Evolutionary conservation across 2,113 vertebrate genomes (phyloP), one percentile per base, ranked within the genome.

Genomic region (Cyprinodon tularosa): DNA sequence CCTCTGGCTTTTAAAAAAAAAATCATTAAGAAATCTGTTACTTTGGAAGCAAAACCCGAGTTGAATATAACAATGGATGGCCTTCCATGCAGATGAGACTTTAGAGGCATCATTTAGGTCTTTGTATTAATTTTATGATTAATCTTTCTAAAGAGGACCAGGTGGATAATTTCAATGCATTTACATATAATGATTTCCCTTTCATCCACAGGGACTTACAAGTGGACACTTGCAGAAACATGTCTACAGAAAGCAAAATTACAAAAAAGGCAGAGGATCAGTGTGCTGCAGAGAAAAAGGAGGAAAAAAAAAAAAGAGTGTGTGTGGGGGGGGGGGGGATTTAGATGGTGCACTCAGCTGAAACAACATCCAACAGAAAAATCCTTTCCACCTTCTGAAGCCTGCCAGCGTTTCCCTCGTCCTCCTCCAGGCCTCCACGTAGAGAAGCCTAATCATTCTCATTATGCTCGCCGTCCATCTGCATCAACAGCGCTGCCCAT

Each of bases 401-500:
- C 69, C 84, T 81, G 83, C 77, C 67, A 65, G 70, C n/a, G 47
- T 48, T 70, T 15, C 29, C 45, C 45, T 62, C 1, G n/a, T 44
- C 62, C 62, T 77, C 48, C 68, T 81, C 67, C 78, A 57, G 74
- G 83, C 74, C 74, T 82, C 76, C 77, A 83, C 86, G 78, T 60
- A 74, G 77, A 89, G 80, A 80, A 80, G 85, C 75, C 84, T 87
- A 89, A 93, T 91, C 89, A 90, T 89, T 88, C 91, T 90, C 90
- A 91, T 93, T 90, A 91, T 89, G 84, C 81, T 83, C 71, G 29
- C 76, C 84, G 83, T 92, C 89, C 86, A 82, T 91, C 89, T 91
- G 86, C 89, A 92, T 89, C 90, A 89, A 89, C 86, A 86, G 78
- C 89, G 82, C 85, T 89, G 90, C 88, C 90, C 84, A 77, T 89